Base-by-base conservation (phyloP, 2,888 invertebrate species). In the Strigamia transsilvanica region DNA sequence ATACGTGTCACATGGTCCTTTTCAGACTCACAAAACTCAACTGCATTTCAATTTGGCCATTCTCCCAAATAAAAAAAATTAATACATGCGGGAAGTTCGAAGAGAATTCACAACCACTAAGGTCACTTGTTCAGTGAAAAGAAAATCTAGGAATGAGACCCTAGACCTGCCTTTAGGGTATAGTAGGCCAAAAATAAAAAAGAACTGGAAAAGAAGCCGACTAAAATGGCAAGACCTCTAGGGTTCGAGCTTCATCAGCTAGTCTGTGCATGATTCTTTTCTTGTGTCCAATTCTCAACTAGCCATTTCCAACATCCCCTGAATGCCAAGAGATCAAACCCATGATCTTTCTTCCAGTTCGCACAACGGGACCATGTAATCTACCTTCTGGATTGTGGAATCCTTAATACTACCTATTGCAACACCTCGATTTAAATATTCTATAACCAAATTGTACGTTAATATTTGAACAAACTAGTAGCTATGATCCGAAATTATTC, bases 261-360 rank as follows among this genome's bases (percentile, higher is more conserved):
- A 66, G 66, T 66, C 66, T 27, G 66, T 66, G 66, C 66, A 66
- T 66, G 66, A 66, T 66, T 27, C 32, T 66, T 66, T 66, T 66
- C 32, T 27, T 66, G 23, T 23, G 66, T 27, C 66, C 66, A 66
- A 66, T 66, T 66, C 66, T 66, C 66, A 66, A 27, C 66, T 66
- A 66, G 27, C 66, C 66, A 66, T 23, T 66, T 9, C 32, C 66
- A 66, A 66, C 66, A 66, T 66, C 66, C 32, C 27, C 66, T 66
- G 66, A 66, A 66, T 66, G 66, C 66, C 15, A 66, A 66, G 66
- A 66, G 66, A 66, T 27, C 66, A 66, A 66, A 27, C 27, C 66
- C 32, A 66, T 27, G 66, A 27, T 27, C 66, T 66, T 66, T 66
- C 15, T 66, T 66, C 66, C 66, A 66, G 66, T 66, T 66, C 66